Evolutionary conservation across 2,888 invertebrate species (phyloP), one percentile per base, ranked within the genome.

Genomic region (Drosophila paracracens): DNA sequence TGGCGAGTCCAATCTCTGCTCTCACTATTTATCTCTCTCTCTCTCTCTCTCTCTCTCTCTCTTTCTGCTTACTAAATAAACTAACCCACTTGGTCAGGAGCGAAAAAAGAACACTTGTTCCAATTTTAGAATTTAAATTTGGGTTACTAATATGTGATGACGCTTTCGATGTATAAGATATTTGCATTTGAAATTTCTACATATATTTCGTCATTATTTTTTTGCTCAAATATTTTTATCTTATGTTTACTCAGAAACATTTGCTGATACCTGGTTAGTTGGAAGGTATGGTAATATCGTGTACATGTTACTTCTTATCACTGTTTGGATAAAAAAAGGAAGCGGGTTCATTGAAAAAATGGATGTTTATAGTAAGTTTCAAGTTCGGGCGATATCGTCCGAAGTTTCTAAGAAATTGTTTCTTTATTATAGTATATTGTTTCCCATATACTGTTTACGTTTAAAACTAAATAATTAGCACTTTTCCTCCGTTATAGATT

Each of bases 91-190:
- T 59, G 58, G 83, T 40, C 79, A 65, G 73, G 69, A 63, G 10
- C 36, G 7, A 38, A 59, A 18, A 21, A 27, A 25, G 35, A 64
- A 67, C 74, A 84, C 74, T 67, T 82, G 84, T 76, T 84, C 70
- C 52, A 56, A 25, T 60, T 60, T 76, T 71, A 76, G 74, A 59
- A 60, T 27, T 29, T 6, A n/a, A 46, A 50, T 27, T 43, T 13
- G 21, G 10, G 13, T 35, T 29, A 38, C 7, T 18, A 27, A 7
- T 25, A 16, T 31, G 16, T 43, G 35, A 53, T 66, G 63, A 63
- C 52, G 52, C 8, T 2, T 46, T 21, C 11, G 13, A 27, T 50
- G 38, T 35, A 21, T 29, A 27, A 29, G 16, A 36, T 1, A 35
- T 31, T 59, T 52, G 1, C 31, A 11, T n/a, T 51, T 18, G 21